Base-by-base conservation (phyloP, 92 coral and sea anemone species). In the Galaxea fascicularis region DNA sequence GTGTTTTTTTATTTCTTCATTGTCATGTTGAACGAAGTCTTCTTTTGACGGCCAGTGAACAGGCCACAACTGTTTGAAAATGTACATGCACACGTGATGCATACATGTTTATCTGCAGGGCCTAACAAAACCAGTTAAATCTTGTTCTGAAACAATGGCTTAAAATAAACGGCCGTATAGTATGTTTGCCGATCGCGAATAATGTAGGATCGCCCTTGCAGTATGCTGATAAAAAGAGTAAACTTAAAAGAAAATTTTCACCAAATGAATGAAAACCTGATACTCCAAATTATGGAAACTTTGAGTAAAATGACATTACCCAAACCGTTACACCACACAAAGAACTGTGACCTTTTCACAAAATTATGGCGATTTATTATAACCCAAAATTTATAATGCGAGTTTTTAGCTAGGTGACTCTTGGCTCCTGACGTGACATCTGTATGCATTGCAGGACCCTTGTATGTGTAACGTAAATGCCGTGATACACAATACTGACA, bases 51-150 rank as follows among this genome's bases (percentile, higher is more conserved):
- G 65, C 65, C 65, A 18, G 65, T 1, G 17, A 59, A 59, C 65
- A 59, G 65, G 65, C 18, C 65, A 59, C 65, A 21, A 59, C 65
- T 59, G 65, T 59, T 59, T 59, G 65, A 59, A 59, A 59, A 15
- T 59, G 10, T n/a, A n/a, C n/a, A n/a, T n/a, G n/a, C n/a, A n/a
- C n/a, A n/a, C n/a, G n/a, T n/a, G n/a, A n/a, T n/a, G 65, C 21
- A 59, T 10, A 59, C 65, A 59, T 59, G 65, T 59, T 59, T 59
- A 59, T 59, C 65, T 59, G 18, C 10, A 7, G 7, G n/a, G n/a
- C n/a, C n/a, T n/a, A n/a, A n/a, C n/a, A n/a, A 59, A 59, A 59
- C 65, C 65, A 59, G 65, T 8, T 59, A 6, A 59, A 59, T 21
- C 24, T 59, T 59, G n/a, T 59, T 59, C 17, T 59, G 65, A 21